Percentiles rank a stretch among this genome's conserved stretches.
Conservation (phyloP, 2,113 vertebrate genomes). For the Rallus limicola region DNA sequence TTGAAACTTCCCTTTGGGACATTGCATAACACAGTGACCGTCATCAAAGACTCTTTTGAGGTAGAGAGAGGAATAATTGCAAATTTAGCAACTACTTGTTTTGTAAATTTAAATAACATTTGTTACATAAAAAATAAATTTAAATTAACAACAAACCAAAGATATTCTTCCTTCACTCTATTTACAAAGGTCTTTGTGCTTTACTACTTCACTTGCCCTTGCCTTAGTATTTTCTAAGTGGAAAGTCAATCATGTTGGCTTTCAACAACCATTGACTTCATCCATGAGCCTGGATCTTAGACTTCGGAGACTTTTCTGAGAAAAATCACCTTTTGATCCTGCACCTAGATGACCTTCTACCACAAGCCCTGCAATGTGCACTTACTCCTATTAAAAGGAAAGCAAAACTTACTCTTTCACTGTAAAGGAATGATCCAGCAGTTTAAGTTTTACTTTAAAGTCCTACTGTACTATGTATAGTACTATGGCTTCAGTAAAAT, state of each 20-base stretch:
- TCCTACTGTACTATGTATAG: not conserved
- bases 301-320: not conserved
- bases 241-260: not conserved
- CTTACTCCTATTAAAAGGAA: not conserved
- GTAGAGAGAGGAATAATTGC: not conserved
- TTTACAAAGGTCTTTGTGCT: not conserved
- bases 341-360: not conserved
- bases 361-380: not conserved
- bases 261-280: not conserved
- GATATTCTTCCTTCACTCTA: not conserved
- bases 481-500: not conserved
- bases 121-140: not conserved
- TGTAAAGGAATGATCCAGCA: not conserved
- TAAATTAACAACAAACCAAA: not conserved
- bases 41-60: slow-evolving; percentile 83
- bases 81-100: not conserved
- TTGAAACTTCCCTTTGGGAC: slow-evolving; percentile 80
- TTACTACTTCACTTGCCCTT: not conserved
- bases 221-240: not conserved
- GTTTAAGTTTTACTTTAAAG: not conserved
- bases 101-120: not conserved
- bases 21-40: slow-evolving; percentile 79
- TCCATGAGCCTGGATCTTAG: not conserved
- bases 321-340: not conserved
- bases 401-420: not conserved